A percentile compares a stretch with the other conserved stretches of the same genome.
These are phyloP conservation scores for Mylabris sibirica DNA, from an alignment of 2,888 invertebrate genomes.

Conservation along the genomic window DNA sequence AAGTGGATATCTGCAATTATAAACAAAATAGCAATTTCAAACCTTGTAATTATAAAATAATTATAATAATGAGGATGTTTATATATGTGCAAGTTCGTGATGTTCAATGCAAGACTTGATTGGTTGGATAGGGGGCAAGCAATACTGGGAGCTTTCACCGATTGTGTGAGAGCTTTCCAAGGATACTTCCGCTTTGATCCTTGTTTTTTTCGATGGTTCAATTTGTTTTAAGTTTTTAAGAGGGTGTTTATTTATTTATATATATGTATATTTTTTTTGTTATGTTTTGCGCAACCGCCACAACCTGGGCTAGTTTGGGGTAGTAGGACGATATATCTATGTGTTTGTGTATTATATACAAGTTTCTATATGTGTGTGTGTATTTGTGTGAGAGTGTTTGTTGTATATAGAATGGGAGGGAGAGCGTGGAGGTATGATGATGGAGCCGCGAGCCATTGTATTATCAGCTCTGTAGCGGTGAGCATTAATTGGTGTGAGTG, in stretches of 20 bases:
- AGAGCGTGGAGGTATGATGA: slow-evolving; percentile 42
- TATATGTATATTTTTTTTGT: slow-evolving; percentile 31
- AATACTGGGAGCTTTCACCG: not conserved
- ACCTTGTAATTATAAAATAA: slow-evolving; percentile 1
- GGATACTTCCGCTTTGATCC: not conserved
- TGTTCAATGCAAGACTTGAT: not conserved
- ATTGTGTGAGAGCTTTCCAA: not conserved
- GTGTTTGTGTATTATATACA: not conserved
- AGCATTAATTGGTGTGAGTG: slow-evolving; percentile 32
- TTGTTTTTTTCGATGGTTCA: not conserved
- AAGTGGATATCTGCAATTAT: slow-evolving; percentile 7
- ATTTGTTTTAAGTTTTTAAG: not conserved
- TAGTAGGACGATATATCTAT: slow-evolving; percentile 37
- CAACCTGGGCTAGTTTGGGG: slow-evolving; percentile 43
- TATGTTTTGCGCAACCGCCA: slow-evolving; percentile 48
- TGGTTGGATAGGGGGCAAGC: not conserved
- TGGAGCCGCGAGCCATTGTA: slow-evolving; percentile 44
- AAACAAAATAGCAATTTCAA: slow-evolving; percentile 5
- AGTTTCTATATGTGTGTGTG: not conserved
- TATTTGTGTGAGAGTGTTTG: not conserved
- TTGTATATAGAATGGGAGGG: slow-evolving; percentile 38
- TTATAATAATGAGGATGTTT: not conserved
- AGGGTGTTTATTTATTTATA: not conserved
- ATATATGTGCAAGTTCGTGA: not conserved
- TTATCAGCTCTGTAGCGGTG: slow-evolving; percentile 41